These are phyloP conservation scores for Plumapathes pennacea DNA, from an alignment of 92 coral and sea anemone genomes.

Conservation along the genomic window DNA sequence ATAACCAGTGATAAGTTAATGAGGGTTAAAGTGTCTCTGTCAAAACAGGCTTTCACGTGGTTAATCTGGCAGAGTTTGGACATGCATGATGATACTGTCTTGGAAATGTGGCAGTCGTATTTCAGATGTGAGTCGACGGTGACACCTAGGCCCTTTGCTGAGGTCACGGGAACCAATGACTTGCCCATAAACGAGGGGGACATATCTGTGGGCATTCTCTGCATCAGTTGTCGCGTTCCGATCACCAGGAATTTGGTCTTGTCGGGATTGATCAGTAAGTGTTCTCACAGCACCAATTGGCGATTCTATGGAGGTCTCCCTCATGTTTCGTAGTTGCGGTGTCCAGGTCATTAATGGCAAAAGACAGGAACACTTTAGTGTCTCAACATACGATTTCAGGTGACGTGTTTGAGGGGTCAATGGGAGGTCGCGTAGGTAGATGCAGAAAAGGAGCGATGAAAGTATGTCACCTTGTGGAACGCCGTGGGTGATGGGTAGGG, in stretches of 20 bases:
- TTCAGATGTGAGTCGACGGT: conserved; percentile 33
- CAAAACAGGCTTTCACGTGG: conserved; percentile 23
- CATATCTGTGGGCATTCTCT: conserved; percentile 4
- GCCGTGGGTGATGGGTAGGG: conserved; percentile 53
- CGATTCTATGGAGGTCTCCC: conserved; percentile 46
- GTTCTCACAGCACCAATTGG: conserved; percentile 56
- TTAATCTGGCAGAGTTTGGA: conserved; percentile 47
- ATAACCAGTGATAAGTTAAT: conserved; percentile 29
- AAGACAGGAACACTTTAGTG: conserved; percentile 47
- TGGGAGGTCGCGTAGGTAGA: conserved; percentile 43
- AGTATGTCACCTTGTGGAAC: conserved; percentile 58
- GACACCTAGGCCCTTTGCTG: conserved; percentile 43
- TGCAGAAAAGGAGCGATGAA: conserved; percentile 52
- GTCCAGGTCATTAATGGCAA: conserved; percentile 21
- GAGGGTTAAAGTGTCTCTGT: conserved; percentile 11
- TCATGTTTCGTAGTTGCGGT: conserved; percentile 8
- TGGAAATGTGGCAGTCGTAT: conserved; percentile 12
- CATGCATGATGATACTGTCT: conserved; percentile 27
- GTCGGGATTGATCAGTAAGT: conserved; percentile 50
- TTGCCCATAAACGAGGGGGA: conserved; percentile 26
- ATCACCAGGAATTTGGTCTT: conserved; percentile 44
- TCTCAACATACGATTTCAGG: conserved; percentile 67
- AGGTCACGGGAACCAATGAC: conserved; percentile 18
- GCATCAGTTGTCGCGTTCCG: conserved; percentile 42
- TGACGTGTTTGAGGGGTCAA: conserved; percentile 5